Evolutionary conservation across 2,888 invertebrate genomes (phyloP).

Genomic region (Nomada lathburiana): DNA sequence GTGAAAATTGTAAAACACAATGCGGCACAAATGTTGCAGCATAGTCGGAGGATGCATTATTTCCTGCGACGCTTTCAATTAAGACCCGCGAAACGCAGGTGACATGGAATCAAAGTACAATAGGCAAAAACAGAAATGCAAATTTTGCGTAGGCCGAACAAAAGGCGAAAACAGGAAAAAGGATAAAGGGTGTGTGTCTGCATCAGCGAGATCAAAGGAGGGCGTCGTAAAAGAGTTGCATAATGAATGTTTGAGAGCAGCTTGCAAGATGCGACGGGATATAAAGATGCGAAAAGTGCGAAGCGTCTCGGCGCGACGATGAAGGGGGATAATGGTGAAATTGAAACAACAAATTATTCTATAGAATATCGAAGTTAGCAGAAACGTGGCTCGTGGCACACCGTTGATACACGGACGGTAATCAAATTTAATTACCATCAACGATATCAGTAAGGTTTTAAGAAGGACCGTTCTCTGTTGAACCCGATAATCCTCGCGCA

Average conservation of each 20-base stretch:
- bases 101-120: not conserved
- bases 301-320: not conserved
- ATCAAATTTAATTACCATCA: no score
- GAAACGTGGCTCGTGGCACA: no score
- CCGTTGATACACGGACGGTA: no score
- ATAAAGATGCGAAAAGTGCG: slow-evolving; percentile 5
- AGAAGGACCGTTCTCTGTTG: not conserved
- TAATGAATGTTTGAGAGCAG: slow-evolving; percentile 14
- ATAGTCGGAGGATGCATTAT: no score
- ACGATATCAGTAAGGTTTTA: not conserved
- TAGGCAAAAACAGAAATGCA: not conserved
- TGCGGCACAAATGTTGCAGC: no score
- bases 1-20: no score
- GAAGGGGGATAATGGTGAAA: not conserved
- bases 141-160: not conserved
- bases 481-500: no score
- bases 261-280: slow-evolving; percentile 1
- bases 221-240: not conserved
- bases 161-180: not conserved
- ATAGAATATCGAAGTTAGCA: no score
- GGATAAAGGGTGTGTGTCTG: not conserved
- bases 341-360: no score
- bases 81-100: not conserved
- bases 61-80: not conserved
- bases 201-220: slow-evolving; percentile 18